Evolutionary conservation across 2,888 invertebrate species (phyloP).

Genomic region (Xestia xanthographa): DNA sequence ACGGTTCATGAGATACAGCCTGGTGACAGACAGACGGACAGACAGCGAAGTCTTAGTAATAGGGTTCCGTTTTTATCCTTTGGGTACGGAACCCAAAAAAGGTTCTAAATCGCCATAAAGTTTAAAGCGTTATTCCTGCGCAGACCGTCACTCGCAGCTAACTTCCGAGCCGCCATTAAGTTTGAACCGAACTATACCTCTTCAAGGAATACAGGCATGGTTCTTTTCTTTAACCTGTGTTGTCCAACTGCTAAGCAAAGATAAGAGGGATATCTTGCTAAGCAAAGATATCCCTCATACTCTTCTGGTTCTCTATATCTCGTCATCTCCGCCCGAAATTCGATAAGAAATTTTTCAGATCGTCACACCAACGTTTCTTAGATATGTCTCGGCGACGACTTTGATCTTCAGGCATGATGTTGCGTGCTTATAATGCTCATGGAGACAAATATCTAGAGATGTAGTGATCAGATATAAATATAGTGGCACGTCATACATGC

Average conservation of each 20-base stretch:
- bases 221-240: not conserved
- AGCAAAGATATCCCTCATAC: not conserved
- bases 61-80: too few species aligned
- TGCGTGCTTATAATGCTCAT: not conserved
- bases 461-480: not conserved
- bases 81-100: too few species aligned
- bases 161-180: too few species aligned
- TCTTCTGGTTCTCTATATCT: not conserved
- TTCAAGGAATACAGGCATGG: not conserved
- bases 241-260: not conserved
- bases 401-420: not conserved
- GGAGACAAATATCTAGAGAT: not conserved
- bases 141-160: too few species aligned
- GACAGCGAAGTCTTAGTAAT: too few species aligned
- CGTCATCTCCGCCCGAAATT: not conserved
- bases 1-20: too few species aligned
- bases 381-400: not conserved
- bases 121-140: too few species aligned
- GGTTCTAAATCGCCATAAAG: too few species aligned
- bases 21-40: too few species aligned
- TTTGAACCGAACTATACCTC: too few species aligned
- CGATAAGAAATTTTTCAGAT: not conserved
- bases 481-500: not conserved
- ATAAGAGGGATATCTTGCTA: too few species aligned
- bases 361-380: not conserved